Evolutionary conservation across 2,888 invertebrate species (phyloP).

Genomic region (Machimus rusticus): DNA sequence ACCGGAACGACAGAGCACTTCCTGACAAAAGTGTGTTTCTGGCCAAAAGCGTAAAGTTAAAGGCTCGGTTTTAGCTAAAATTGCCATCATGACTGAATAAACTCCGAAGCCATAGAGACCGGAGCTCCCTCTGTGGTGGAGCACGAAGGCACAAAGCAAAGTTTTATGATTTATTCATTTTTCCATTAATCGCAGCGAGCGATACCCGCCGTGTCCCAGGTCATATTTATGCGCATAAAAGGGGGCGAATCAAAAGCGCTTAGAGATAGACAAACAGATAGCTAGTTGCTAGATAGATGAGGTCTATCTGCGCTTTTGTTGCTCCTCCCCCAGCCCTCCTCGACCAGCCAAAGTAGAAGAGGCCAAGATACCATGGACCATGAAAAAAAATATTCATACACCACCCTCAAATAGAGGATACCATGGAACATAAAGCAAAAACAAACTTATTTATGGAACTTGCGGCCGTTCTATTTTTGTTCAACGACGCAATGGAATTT

Average conservation of each 20-base stretch:
- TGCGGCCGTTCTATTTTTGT: background rate
- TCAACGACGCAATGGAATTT: background rate
- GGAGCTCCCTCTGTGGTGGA: background rate
- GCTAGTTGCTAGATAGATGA: background rate
- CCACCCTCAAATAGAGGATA: background rate
- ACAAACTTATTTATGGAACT: background rate
- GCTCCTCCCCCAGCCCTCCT: background rate
- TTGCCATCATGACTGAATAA: slow-evolving; percentile 28
- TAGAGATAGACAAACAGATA: background rate
- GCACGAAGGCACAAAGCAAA: slow-evolving; percentile 32
- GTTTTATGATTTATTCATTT: slow-evolving; percentile 46
- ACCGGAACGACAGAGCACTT: slow-evolving; percentile 12
- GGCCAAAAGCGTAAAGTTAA: slow-evolving; percentile 14
- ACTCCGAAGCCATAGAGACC: background rate
- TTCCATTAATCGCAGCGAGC: slow-evolving; percentile 42
- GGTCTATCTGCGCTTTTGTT: background rate
- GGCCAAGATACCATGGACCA: background rate
- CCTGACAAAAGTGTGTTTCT: background rate
- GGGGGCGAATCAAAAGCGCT: background rate
- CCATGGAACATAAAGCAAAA: background rate
- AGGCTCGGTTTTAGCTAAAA: slow-evolving; percentile 28
- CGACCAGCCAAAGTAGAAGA: background rate
- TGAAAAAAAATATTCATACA: background rate
- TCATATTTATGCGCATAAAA: background rate
- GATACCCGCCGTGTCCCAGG: slow-evolving; percentile 1